Base-by-base conservation (phyloP, 2,113 vertebrate species). In the Misgurnus anguillicaudatus region DNA sequence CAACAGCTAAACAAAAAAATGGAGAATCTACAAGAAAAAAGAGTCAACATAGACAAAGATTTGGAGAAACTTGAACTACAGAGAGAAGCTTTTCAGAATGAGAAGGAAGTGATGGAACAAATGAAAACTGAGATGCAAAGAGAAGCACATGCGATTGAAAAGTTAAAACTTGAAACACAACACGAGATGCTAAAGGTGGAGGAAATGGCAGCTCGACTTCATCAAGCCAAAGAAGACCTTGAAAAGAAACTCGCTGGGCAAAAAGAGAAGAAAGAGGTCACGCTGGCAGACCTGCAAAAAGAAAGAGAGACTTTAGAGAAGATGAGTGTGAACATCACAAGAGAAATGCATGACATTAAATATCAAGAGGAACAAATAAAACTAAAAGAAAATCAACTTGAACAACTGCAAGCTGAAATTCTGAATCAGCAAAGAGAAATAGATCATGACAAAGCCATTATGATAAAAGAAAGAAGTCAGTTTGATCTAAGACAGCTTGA, bases 351-450 rank as follows among this genome's bases (percentile, higher is more conserved):
- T 1, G 80, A 61, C n/a, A 76, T 87, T n/a, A 61, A 82, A 16
- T 41, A 62, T 45, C 78, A 86, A 51, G 82, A 67, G 8, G 82
- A 85, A 8, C 51, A 89, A 83, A 82, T 87, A 9, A 79, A 14
- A 13, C 14, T 36, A 5, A 21, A 21, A 57, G 19, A 41, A 21
- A 55, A 45, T 45, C 38, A 53, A 9, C 41, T 82, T 48, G 31
- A 86, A 10, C 66, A 76, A 78, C 65, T 90, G 8, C 57, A 83
- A 21, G 61, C 70, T 66, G 79, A 84, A 14, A 61, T 64, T 51
- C 4, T 17, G 2, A 64, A 31, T 62, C 73, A 64, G 39, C 58
- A 63, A 51, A 10, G 10, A 45, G 42, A 45, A 24, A 1, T 24
- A 24, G 24, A 24, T 24, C 1, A 69, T 69, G 67, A 31, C 16